Conservation (phyloP, 1,140 invertebrate genomes). For the Lordiphosa mommai region DNA sequence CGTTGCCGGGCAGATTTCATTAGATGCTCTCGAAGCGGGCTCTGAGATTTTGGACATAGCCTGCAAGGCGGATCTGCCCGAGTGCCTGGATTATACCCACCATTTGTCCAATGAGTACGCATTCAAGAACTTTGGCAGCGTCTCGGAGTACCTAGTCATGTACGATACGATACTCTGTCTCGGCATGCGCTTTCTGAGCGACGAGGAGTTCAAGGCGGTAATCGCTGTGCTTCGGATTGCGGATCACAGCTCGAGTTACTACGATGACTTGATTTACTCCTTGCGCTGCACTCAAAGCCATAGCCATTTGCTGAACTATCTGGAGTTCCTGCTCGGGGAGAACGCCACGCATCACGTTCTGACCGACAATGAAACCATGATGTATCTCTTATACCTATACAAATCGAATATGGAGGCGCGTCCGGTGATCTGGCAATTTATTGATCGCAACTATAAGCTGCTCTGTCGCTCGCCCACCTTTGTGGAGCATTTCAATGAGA, state of each 20-base stretch:
- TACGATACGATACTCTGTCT: conserved; percentile 49
- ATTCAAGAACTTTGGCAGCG: conserved; percentile 29
- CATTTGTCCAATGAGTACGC: conserved; percentile 45
- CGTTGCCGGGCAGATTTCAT: not conserved
- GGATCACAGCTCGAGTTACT: conserved; percentile 30
- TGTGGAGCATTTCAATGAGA: conserved; percentile 69
- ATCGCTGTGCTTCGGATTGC: conserved; percentile 27
- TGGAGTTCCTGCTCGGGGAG: conserved; percentile 52
- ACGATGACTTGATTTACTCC: conserved; percentile 61
- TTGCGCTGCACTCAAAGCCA: conserved; percentile 60
- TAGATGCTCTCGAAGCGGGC: conserved; percentile 1
- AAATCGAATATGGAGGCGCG: conserved; percentile 48
- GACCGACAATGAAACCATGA: conserved; percentile 48
- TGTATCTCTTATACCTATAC: conserved; percentile 58
- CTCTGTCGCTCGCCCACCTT: conserved; percentile 43
- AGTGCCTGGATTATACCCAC: conserved; percentile 56
- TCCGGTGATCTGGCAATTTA: conserved; percentile 50
- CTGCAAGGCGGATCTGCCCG: conserved; percentile 50
- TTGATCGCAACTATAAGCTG: conserved; percentile 52
- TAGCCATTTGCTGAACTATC: conserved; percentile 40
- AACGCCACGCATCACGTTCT: conserved; percentile 48
- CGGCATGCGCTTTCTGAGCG: conserved; percentile 44
- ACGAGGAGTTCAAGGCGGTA: conserved; percentile 45
- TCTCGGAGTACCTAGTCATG: conserved; percentile 33
- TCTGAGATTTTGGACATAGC: conserved; percentile 41